phyloP scores from a whole-genome alignment of 2,113 vertebrate species.

The Tor tambroides region DNA sequence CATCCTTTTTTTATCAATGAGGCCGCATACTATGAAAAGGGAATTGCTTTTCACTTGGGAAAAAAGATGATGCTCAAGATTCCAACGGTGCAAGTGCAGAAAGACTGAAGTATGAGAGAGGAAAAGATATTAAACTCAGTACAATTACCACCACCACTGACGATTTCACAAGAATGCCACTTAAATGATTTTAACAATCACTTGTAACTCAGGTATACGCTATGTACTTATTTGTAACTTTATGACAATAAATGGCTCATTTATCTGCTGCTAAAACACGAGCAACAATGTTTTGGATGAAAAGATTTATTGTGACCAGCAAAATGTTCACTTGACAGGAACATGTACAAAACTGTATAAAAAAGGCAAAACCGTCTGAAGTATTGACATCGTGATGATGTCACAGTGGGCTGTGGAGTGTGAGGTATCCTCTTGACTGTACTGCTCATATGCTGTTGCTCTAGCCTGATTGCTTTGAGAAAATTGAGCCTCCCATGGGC shows the following conservation, averaged over 20 bases:
- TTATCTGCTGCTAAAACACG: not conserved
- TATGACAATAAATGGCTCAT: not conserved
- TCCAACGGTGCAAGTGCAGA: constrained; percentile 65
- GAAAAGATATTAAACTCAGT: not conserved
- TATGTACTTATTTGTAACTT: too few species aligned
- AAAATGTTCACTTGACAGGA: constrained; percentile 23
- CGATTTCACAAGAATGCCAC: not conserved
- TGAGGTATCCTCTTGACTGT: constrained; percentile 38
- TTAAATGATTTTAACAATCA: too few species aligned
- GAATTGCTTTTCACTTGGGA: constrained; percentile 72
- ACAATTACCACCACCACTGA: too few species aligned
- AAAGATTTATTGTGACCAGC: constrained; percentile 55
- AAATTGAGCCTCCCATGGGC: not conserved
- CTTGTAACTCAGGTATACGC: too few species aligned
- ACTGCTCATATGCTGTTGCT: constrained; percentile 18
- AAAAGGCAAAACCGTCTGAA: not conserved
- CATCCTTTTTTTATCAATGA: constrained; percentile 78
- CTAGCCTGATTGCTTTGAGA: not conserved
- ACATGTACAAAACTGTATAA: constrained; percentile 44
- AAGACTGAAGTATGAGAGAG: constrained; percentile 40
- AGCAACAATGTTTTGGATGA: not conserved
- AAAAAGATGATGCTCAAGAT: constrained; percentile 62
- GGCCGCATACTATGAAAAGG: constrained; percentile 79
- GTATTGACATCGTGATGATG: not conserved
- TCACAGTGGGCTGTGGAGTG: constrained; percentile 12